phyloP scores from a whole-genome alignment of 2,797 vertebrate genomes.

The Gila robusta region DNA sequence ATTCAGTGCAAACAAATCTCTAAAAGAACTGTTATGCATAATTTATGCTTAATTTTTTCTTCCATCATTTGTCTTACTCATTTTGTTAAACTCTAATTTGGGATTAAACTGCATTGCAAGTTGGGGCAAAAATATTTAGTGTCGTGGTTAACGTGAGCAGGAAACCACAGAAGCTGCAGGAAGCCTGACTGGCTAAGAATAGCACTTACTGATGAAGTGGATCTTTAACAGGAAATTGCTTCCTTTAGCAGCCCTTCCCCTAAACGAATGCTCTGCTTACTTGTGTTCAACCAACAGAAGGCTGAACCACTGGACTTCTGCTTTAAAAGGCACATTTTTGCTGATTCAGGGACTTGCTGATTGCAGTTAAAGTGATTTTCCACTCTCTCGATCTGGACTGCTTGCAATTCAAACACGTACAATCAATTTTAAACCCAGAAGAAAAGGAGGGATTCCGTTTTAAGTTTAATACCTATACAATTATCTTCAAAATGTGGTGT shows the following conservation, averaged over 20 bases:
- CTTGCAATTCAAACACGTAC: background rate
- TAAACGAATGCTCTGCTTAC: constrained; percentile 40
- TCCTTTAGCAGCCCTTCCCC: constrained; percentile 58
- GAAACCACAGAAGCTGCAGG: constrained; percentile 71
- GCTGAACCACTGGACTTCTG: background rate
- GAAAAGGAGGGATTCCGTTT: background rate
- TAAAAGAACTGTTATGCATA: background rate
- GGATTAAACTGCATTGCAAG: constrained; percentile 14
- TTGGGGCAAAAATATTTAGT: constrained; percentile 36
- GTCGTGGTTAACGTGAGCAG: constrained; percentile 54
- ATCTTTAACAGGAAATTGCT: constrained; percentile 72
- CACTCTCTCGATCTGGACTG: background rate
- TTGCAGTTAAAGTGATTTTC: background rate
- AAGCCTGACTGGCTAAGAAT: constrained; percentile 70
- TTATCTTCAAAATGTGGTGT: background rate
- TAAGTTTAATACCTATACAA: background rate
- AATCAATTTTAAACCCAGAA: background rate
- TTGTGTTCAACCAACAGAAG: constrained; percentile 39
- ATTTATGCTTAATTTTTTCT: background rate
- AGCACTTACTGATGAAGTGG: constrained; percentile 68
- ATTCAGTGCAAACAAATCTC: background rate
- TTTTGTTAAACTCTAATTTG: background rate
- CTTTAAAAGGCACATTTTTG: constrained; percentile 1
- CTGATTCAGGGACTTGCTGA: constrained; percentile 9
- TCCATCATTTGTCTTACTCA: background rate